Conservation (phyloP, 2,888 invertebrate genomes). For the Aethes cnicana region DNA sequence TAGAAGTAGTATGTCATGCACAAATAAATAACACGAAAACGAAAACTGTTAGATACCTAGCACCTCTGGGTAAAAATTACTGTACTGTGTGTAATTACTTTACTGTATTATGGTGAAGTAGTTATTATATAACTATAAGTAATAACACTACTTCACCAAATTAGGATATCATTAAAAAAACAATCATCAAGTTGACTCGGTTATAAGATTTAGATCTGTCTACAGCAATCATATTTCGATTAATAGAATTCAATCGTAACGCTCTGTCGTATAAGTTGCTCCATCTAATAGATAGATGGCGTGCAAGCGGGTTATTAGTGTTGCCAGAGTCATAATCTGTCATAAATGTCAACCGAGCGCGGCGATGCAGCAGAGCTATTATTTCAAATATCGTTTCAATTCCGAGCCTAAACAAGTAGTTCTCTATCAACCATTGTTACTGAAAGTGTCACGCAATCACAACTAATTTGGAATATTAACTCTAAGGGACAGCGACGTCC, state of each 20-base stretch:
- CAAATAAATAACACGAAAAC: no score
- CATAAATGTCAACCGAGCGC: constrained; percentile 72
- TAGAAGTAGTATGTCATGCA: no score
- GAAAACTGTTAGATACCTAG: no score
- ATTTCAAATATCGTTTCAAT: constrained; percentile 68
- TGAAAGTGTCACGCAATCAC: constrained; percentile 67
- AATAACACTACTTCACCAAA: not conserved
- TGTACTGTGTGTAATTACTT: no score
- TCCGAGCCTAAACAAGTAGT: constrained; percentile 62
- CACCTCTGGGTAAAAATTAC: no score
- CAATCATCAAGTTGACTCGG: constrained; percentile 40
- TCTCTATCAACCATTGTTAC: constrained; percentile 61
- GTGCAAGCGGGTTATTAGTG: constrained; percentile 70
- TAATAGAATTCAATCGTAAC: constrained; percentile 67
- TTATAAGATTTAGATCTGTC: constrained; percentile 50
- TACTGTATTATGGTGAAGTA: no score
- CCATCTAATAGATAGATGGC: constrained; percentile 76
- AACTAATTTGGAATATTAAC: constrained; percentile 47
- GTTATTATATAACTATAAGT: no score
- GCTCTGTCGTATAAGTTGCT: constrained; percentile 58
- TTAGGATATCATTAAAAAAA: constrained; percentile 34
- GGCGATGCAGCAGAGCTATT: constrained; percentile 61
- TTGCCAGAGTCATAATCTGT: constrained; percentile 72
- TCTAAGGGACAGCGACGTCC: constrained; percentile 44
- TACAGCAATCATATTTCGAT: constrained; percentile 62